These are phyloP conservation scores for Coenobita brevimanus DNA, from an alignment of 1,140 invertebrate genomes.

Conservation along the genomic window DNA sequence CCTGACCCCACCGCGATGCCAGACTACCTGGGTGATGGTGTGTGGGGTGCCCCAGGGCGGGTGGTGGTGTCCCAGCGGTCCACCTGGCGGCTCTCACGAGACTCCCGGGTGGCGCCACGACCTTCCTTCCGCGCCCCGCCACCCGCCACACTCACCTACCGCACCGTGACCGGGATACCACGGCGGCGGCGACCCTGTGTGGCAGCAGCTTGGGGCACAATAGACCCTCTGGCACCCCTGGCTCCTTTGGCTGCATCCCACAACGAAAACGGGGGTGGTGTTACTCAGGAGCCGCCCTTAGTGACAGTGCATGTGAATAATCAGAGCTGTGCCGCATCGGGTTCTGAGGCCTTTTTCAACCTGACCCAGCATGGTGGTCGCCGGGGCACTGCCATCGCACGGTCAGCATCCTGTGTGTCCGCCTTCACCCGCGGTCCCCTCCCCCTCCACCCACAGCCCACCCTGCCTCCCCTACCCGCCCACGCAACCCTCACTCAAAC, in stretches of 20 bases:
- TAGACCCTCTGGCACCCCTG: conserved; percentile 32
- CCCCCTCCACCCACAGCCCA: conserved; percentile 6
- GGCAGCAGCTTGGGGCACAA: conserved; percentile 44
- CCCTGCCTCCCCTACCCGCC: background rate
- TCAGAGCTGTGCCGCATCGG: conserved; percentile 55
- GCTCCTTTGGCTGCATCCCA: too few species aligned
- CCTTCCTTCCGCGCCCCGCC: background rate
- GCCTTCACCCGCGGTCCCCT: conserved; percentile 37
- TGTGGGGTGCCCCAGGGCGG: background rate
- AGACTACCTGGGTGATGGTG: conserved; percentile 22
- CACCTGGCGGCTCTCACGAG: conserved; percentile 27
- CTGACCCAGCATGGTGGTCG: conserved; percentile 53
- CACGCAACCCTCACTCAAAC: background rate
- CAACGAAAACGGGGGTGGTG: background rate
- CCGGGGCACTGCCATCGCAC: conserved; percentile 39
- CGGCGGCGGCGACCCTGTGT: conserved; percentile 19
- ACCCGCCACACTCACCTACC: conserved; percentile 34
- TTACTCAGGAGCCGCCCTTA: conserved; percentile 24
- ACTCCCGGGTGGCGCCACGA: conserved; percentile 24
- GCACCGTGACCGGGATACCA: conserved; percentile 17
- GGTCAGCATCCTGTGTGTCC: conserved; percentile 54
- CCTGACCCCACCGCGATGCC: conserved; percentile 22
- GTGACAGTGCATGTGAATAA: conserved; percentile 54
- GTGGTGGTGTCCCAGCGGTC: background rate
- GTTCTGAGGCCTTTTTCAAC: conserved; percentile 57